Conservation (phyloP, 2,113 vertebrate genomes). For the Passer domesticus region DNA sequence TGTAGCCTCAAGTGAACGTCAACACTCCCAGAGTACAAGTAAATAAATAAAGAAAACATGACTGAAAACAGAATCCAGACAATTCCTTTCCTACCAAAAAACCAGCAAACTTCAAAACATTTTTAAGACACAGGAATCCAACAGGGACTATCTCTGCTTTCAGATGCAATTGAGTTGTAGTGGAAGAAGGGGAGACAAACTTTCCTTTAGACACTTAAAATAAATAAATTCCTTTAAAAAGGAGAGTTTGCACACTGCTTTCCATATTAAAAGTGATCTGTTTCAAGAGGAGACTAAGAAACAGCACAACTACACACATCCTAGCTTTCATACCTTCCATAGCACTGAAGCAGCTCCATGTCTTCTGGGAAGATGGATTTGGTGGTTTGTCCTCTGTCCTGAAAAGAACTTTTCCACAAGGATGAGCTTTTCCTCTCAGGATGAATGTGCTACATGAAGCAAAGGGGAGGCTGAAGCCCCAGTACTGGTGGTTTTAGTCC, state of each 20-base stretch:
- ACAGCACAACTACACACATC: rapidly evolving
- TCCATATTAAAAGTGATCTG: background rate
- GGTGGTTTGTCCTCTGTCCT: rapidly evolving
- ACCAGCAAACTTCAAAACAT: background rate
- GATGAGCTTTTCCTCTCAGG: background rate
- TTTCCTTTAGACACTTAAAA: background rate
- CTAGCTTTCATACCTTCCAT: rapidly evolving
- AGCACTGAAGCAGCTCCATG: background rate
- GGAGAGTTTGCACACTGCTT: rapidly evolving
- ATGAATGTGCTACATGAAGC: rapidly evolving
- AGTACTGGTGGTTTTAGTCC: no score
- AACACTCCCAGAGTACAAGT: background rate
- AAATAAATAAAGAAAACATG: background rate
- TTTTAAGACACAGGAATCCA: background rate
- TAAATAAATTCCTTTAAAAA: background rate
- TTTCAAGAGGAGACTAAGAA: background rate
- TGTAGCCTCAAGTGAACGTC: background rate
- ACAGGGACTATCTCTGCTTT: background rate
- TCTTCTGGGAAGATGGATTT: background rate
- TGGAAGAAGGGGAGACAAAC: background rate
- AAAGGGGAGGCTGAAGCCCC: background rate
- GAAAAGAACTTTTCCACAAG: background rate
- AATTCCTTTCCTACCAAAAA: background rate
- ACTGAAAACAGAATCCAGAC: background rate
- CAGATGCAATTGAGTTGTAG: background rate